Percentiles rank a stretch among this genome's conserved stretches.
Conservation (phyloP, 1,140 invertebrate species). For the Hycleus phaleratus region DNA sequence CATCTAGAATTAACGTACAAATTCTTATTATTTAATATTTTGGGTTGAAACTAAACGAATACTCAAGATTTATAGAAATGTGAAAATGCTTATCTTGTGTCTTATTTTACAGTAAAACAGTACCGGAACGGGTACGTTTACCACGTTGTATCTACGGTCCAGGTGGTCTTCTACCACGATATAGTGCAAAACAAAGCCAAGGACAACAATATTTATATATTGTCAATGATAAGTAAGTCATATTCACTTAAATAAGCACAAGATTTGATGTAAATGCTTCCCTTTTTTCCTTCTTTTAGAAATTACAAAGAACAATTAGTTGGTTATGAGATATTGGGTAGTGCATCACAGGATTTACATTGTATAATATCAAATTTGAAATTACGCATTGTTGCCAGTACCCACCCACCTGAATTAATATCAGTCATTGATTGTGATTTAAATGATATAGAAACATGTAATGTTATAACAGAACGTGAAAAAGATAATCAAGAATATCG, state of each 20-base stretch:
- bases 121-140: conserved; percentile 59
- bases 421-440: conserved; percentile 61
- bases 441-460: conserved; percentile 54
- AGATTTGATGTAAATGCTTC: not conserved
- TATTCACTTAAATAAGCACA: not conserved
- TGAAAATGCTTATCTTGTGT: no score
- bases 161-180: conserved; percentile 75
- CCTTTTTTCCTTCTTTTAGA: conserved; percentile 28
- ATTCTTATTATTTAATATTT: no score
- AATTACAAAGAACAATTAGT: conserved; percentile 76
- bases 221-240: conserved; percentile 55
- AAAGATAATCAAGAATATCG: conserved; percentile 37
- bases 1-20: no score
- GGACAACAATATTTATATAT: conserved; percentile 79
- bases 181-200: conserved; percentile 65
- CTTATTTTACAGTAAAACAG: conserved; percentile 49
- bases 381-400: conserved; percentile 66
- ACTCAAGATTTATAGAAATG: no score
- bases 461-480: conserved; percentile 47
- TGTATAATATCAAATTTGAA: conserved; percentile 70
- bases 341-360: conserved; percentile 59
- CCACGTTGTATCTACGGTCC: conserved; percentile 74
- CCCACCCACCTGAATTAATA: conserved; percentile 40
- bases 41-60: no score
- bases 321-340: conserved; percentile 70